Base-by-base conservation (phyloP, 2,888 invertebrate species). In the Tiliacea aurago region DNA sequence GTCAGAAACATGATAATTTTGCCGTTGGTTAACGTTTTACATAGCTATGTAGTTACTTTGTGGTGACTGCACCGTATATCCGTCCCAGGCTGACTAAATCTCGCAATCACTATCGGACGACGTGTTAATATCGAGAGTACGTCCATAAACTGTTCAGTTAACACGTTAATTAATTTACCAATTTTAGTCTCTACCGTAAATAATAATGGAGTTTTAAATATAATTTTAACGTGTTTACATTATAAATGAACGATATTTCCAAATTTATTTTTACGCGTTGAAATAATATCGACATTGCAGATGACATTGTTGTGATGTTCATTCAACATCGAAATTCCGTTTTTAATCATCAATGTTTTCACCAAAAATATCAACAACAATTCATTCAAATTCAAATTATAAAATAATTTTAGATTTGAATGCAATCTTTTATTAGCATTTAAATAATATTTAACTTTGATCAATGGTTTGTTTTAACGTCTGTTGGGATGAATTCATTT, bases 121-220 rank as follows among this genome's bases (percentile, higher is more conserved):
- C 56, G 51, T 43, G 56, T 83, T 83, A 83, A 61, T 79, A 70
- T 62, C 45, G 61, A 64, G 28, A 67, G 63, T 62, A 43, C 59
- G 63, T 74, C 45, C 61, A 62, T 74, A 58, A 70, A 67, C 67
- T 73, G 55, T 59, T 20, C 68, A 63, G 49, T 74, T 78, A 66
- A 63, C 70, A 73, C 71, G 63, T 80, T 76, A 61, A 73, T 85
- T 81, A 81, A 84, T 71, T 65, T 78, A 70, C 66, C 66, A 71
- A 73, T 71, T 74, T 80, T 45, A 43, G 28, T 63, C 28, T 61
- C 15, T 56, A 20, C 55, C 13, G 33, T 58, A 56, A 71, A 69
- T 83, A 70, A 71, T 70, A 59, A 61, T 70, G 18, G 13, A 62
- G 20, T 62, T 62, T 64, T 59, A 18, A 65, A 23, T 41, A 11